Evolutionary conservation across 2,113 vertebrate species (phyloP), one percentile per base, ranked within the genome.

Genomic region (Onychorhynchus coronatus): DNA sequence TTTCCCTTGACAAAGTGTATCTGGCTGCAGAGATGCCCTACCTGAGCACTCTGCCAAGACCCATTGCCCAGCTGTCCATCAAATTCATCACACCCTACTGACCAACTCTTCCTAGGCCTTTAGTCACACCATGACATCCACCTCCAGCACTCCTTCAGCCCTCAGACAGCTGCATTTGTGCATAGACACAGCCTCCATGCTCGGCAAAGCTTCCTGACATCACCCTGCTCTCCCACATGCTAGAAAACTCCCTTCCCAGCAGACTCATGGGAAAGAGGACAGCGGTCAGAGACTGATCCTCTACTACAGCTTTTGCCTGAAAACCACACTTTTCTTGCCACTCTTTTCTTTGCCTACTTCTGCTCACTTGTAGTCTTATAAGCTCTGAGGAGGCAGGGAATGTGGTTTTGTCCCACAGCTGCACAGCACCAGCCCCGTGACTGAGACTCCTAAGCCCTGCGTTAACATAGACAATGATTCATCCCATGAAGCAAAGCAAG

Each of bases 201-300:
- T 16, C 3, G 1, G 31, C n/a, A 70, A 53, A 74, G 81, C 73
- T 33, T 59, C 65, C 39, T 0, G 0, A 37, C 2, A 0, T 3
- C 39, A 16, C 31, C 6, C 61, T 52, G 49, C 47, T 67, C 33
- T 74, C 23, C 5, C 6, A 20, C 20, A 23, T 2, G 18, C 55
- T 18, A 17, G 37, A 42, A 74, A 46, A 15, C 0, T 17, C 19
- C 6, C 6, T 46, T 68, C n/a, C 42, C 50, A 49, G 6, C 37
- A 85, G 27, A 74, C 22, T 15, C 28, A 21, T 8, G 39, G 21
- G 23, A 55, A 79, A 73, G 65, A 66, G 24, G 24, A 25, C 47
- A 80, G 65, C 55, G 63, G 25, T 8, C 9, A 28, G 47, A 47
- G n/a, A 30, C 47, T 24, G 42, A 44, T 89, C n/a, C 18, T 33